These are phyloP conservation scores for Hyposoter didymator DNA, from an alignment of 2,888 invertebrate species.

Conservation along the genomic window DNA sequence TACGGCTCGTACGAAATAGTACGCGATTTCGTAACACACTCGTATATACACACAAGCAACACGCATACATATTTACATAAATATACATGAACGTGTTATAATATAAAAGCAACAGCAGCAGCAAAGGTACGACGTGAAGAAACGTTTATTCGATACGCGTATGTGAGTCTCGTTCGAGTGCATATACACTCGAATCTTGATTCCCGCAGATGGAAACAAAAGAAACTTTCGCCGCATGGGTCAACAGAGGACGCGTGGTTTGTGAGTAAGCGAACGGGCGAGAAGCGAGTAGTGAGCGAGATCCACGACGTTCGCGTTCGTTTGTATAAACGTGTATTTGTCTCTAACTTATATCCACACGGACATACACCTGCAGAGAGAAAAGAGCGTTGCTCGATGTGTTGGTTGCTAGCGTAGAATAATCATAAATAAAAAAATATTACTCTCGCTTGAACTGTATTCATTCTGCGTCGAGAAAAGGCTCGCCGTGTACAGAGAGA, in stretches of 20 bases:
- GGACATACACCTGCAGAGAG: slow-evolving; percentile 20
- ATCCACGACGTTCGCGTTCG: background rate
- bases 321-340: background rate
- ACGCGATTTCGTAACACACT: slow-evolving; percentile 60
- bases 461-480: slow-evolving; percentile 47
- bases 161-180: slow-evolving; percentile 74
- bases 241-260: slow-evolving; percentile 72
- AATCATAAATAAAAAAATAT: slow-evolving; percentile 14
- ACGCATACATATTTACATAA: slow-evolving; percentile 12
- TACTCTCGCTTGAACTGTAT: slow-evolving; percentile 63
- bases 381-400: slow-evolving; percentile 34
- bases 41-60: slow-evolving; percentile 44
- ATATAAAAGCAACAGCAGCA: background rate
- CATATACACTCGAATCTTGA: slow-evolving; percentile 72
- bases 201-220: slow-evolving; percentile 77
- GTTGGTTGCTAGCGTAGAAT: slow-evolving; percentile 31
- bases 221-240: slow-evolving; percentile 80
- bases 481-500: slow-evolving; percentile 1
- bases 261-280: slow-evolving; percentile 46
- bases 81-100: background rate
- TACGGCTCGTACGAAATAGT: slow-evolving; percentile 26
- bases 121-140: background rate
- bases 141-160: slow-evolving; percentile 56
- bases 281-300: slow-evolving; percentile 10
- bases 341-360: background rate